These are phyloP conservation scores for Nymphicus hollandicus DNA, from an alignment of 2,113 vertebrate species.

Conservation along the genomic window DNA sequence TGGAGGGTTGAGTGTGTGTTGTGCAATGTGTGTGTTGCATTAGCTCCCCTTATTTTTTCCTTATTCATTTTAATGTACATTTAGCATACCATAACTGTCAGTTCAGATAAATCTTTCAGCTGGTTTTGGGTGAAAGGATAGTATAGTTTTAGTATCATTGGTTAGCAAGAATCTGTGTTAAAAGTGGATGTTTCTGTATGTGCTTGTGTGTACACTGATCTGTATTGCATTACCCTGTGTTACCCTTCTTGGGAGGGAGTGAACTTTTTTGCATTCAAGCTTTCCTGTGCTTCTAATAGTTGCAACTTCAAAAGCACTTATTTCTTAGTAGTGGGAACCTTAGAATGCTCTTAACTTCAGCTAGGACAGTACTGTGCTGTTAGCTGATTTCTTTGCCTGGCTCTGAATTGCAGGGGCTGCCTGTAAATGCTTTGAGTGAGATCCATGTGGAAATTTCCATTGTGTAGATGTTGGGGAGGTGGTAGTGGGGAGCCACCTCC, in stretches of 20 bases:
- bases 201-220: background rate
- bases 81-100: background rate
- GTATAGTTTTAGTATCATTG: background rate
- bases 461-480: background rate
- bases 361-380: background rate
- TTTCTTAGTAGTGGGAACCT: background rate
- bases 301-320: background rate
- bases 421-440: background rate
- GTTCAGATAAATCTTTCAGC: background rate
- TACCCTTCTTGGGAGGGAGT: background rate
- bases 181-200: background rate
- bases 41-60: background rate
- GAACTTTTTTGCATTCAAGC: background rate
- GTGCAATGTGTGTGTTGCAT: background rate
- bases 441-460: conserved; percentile 12
- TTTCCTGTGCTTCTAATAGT: background rate
- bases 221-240: background rate
- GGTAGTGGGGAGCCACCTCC: background rate
- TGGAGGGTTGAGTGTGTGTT: background rate
- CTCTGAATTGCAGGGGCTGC: background rate
- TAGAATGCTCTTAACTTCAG: background rate
- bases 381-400: background rate
- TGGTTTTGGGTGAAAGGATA: background rate
- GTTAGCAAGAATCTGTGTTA: background rate
- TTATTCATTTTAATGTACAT: background rate